Evolutionary conservation across 1,140 invertebrate species (phyloP), one percentile per base, ranked within the genome.

Genomic region (Sesamia nonagrioides): DNA sequence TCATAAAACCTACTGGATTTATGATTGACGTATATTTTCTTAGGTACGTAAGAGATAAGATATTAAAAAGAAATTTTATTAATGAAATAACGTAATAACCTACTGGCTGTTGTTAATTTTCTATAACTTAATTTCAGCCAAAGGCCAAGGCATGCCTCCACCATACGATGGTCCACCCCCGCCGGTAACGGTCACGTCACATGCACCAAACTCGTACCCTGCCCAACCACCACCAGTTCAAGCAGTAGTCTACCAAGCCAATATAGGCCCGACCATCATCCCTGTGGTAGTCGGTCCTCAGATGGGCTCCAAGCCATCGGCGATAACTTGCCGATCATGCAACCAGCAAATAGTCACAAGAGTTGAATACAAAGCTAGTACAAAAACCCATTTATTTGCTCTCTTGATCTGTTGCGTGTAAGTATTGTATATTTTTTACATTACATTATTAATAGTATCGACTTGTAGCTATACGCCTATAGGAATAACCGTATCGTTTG

Each of bases 311-410:
- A 40, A 68, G 2, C 71, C 76, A 0, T 8, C 69, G 2, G 6
- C 68, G 2, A 68, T 74, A 2, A 35, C 63, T 6, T 96, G 96
- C 80, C 96, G 96, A 0, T 84, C 93, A 37, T 96, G 96, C 77
- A 91, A 92, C 0, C 18, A 37, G 6, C 86, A 87, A 0, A 86
- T 91, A 7, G 95, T 96, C 35, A 82, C 84, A 0, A 96, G 79
- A 75, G 63, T 85, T 6, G 96, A 0, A 82, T 82, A 45, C 82
- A 96, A 27, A 89, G 93, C 73, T 86, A 90, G 9, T 88, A 95
- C 87, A 40, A 96, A 95, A 84, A 96, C 96, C 8, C 96, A 96
- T 81, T 35, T 96, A 0, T 92, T 96, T 68, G 96, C 96, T 7
- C 72, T 96, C 37, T 37, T 37, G 37, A 3, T 37, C 37, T 37